Conservation (phyloP, 2,888 invertebrate genomes). For the Theretra japonica region DNA sequence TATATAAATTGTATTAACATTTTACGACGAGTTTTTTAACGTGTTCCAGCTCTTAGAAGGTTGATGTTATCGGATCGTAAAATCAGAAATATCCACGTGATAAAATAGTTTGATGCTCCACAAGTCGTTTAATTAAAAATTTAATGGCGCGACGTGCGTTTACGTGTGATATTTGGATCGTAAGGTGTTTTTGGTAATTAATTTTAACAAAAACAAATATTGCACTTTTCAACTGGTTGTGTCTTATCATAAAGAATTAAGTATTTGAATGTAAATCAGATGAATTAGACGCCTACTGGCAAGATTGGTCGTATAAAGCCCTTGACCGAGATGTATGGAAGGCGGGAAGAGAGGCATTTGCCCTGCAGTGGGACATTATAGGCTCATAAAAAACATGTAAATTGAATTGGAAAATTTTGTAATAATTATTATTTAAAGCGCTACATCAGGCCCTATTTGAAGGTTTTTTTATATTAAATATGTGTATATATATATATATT, state of each 20-base stretch:
- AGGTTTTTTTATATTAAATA: too few species aligned
- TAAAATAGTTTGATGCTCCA: constrained; percentile 2
- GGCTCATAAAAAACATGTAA: too few species aligned
- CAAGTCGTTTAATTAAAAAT: constrained; percentile 11
- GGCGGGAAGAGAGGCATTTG: too few species aligned
- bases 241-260: background rate
- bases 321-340: too few species aligned
- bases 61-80: background rate
- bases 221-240: background rate
- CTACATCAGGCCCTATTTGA: too few species aligned
- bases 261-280: too few species aligned
- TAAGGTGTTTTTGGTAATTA: background rate
- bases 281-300: too few species aligned
- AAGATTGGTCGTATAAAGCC: too few species aligned
- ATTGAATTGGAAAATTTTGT: too few species aligned
- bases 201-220: background rate
- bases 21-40: background rate
- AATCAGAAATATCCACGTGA: constrained; percentile 5
- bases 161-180: constrained; percentile 1
- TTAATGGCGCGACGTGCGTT: constrained; percentile 1
- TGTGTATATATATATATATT: too few species aligned
- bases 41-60: background rate
- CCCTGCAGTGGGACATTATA: too few species aligned
- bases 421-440: too few species aligned
- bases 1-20: background rate